A percentile compares a stretch with the other conserved stretches of the same genome.
These are phyloP conservation scores for Scatophagus argus DNA, from an alignment of 2,113 vertebrate genomes.

Conservation along the genomic window DNA sequence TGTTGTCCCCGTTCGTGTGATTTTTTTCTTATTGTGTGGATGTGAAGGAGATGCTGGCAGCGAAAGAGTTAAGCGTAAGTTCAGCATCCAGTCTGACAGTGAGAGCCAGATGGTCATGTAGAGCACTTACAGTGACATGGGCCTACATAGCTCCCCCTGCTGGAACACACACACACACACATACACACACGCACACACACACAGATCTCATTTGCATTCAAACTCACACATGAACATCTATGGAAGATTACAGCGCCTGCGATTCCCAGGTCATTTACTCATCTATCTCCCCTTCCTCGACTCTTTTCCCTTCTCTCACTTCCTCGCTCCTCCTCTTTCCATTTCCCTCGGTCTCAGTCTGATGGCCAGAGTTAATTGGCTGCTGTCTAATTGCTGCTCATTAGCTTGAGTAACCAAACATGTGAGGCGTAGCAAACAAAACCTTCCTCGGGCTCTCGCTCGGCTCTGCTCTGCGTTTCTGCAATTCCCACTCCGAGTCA, in stretches of 20 bases:
- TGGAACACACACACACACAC: conserved; percentile 64
- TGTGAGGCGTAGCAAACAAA: conserved; percentile 67
- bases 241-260: conserved; percentile 47
- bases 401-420: conserved; percentile 80
- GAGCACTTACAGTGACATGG: conserved; percentile 74
- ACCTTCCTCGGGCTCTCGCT: conserved; percentile 31
- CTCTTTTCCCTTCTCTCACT: conserved; percentile 12
- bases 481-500: conserved; percentile 38
- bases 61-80: conserved; percentile 76
- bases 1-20: neutral
- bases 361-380: conserved; percentile 83
- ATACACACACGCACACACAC: conserved; percentile 54
- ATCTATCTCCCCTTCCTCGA: neutral
- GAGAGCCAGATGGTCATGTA: conserved; percentile 85
- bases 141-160: conserved; percentile 79
- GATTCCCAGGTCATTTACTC: conserved; percentile 66
- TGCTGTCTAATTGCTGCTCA: conserved; percentile 83
- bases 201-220: conserved; percentile 47
- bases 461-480: neutral
- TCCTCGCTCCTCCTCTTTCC: conserved; percentile 53
- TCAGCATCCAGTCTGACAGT: conserved; percentile 74
- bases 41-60: conserved; percentile 37
- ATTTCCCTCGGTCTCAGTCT: conserved; percentile 78
- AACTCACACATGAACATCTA: conserved; percentile 37
- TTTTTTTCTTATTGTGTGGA: neutral